Evolutionary conservation across 2,113 vertebrate species (phyloP).

Genomic region (Merops nubicus): DNA sequence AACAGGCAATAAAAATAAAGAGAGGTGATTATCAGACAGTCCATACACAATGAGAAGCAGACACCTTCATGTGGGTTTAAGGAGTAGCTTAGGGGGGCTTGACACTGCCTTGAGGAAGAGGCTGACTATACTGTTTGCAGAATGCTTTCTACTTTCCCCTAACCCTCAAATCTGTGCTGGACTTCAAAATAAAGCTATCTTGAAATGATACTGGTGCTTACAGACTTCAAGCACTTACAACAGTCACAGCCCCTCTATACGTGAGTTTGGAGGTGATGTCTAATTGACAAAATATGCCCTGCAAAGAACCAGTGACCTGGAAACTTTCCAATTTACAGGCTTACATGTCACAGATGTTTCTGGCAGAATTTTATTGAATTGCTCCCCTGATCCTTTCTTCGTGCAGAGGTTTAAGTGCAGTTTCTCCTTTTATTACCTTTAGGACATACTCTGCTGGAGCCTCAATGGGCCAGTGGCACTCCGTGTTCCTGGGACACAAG

Average conservation of each 20-base stretch:
- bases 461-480: conserved; percentile 58
- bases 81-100: background rate
- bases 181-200: background rate
- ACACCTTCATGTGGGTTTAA: background rate
- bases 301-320: background rate
- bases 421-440: conserved; percentile 51
- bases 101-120: background rate
- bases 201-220: background rate
- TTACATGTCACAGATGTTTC: background rate
- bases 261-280: background rate
- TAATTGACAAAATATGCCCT: background rate
- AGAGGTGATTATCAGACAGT: background rate
- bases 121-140: background rate
- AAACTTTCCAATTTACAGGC: background rate
- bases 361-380: conserved; percentile 14
- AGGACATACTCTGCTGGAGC: conserved; percentile 5
- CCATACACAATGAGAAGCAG: background rate
- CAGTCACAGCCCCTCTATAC: background rate
- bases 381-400: background rate
- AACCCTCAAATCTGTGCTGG: background rate
- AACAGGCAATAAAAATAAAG: background rate
- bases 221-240: background rate
- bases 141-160: background rate
- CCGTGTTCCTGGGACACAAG: background rate
- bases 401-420: background rate